Conservation (phyloP, 2,113 vertebrate genomes). For the Argyrosomus japonicus region DNA sequence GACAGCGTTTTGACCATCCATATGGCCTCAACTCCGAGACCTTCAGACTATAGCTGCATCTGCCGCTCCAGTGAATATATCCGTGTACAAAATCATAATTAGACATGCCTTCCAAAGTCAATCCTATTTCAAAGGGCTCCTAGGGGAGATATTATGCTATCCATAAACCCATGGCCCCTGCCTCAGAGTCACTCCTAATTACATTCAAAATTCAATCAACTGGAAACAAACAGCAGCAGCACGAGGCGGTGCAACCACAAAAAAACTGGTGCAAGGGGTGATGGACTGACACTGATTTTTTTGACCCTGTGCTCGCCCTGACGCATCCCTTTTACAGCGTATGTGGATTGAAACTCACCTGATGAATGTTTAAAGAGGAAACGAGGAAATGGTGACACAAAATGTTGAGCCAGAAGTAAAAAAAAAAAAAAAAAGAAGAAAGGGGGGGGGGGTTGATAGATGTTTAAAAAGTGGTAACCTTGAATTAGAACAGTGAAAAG, state of each 20-base stretch:
- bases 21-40: constrained; percentile 26
- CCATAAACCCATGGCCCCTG: constrained; percentile 63
- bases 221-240: constrained; percentile 65
- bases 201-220: constrained; percentile 70
- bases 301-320: constrained; percentile 24
- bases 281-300: constrained; percentile 38
- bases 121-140: constrained; percentile 66
- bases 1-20: constrained; percentile 18
- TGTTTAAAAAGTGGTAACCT: constrained; percentile 55
- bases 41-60: constrained; percentile 30
- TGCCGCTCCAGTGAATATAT: constrained; percentile 44
- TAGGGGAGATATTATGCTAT: constrained; percentile 60
- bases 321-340: constrained; percentile 2
- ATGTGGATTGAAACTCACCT: constrained; percentile 53
- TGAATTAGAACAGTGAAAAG: constrained; percentile 56
- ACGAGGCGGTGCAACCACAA: constrained; percentile 1
- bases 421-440: neutral
- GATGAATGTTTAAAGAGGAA: constrained; percentile 48
- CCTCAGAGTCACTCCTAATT: constrained; percentile 72
- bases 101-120: constrained; percentile 70
- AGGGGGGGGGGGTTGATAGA: constrained; percentile 1
- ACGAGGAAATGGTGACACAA: constrained; percentile 36
- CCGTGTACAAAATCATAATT: constrained; percentile 64
- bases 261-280: constrained; percentile 17
- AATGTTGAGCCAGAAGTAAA: constrained; percentile 27